These are phyloP conservation scores for Atherinomorus stipes DNA, from an alignment of 2,113 vertebrate species.

Conservation along the genomic window DNA sequence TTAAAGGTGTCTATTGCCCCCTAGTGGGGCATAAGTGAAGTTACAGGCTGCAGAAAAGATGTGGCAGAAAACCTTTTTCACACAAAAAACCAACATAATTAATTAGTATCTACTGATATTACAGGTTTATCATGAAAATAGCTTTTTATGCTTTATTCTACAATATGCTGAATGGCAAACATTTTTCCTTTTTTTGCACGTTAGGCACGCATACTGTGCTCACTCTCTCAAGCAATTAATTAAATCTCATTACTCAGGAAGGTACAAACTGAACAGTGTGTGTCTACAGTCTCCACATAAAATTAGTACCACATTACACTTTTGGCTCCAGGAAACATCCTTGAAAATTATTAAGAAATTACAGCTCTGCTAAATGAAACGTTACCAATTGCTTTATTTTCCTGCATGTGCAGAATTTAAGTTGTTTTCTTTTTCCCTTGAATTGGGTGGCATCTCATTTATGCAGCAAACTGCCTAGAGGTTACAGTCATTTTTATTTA, in stretches of 20 bases:
- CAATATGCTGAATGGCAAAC: slow-evolving; percentile 2
- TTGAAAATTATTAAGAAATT: slow-evolving; percentile 5
- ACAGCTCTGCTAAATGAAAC: background rate
- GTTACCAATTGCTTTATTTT: background rate
- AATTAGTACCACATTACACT: background rate
- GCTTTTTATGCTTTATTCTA: background rate
- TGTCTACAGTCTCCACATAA: background rate
- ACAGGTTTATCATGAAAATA: background rate
- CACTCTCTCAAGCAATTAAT: background rate
- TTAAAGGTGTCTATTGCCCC: slow-evolving; percentile 79
- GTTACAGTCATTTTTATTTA: slow-evolving; percentile 5
- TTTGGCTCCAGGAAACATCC: slow-evolving; percentile 1
- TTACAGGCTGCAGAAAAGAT: slow-evolving; percentile 38
- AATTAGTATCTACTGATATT: background rate
- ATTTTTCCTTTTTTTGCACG: background rate
- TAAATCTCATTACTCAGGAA: slow-evolving; percentile 13
- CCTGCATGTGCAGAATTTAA: background rate
- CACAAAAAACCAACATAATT: background rate
- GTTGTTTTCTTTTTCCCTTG: background rate
- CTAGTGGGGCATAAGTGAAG: slow-evolving; percentile 55
- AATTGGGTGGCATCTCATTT: slow-evolving; percentile 18
- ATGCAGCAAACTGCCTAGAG: slow-evolving; percentile 13
- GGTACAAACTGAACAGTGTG: slow-evolving; percentile 14
- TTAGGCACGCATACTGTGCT: slow-evolving; percentile 1
- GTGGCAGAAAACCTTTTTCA: background rate